A percentile compares a stretch with the other conserved stretches of the same genome.
Conservation (phyloP, 2,113 vertebrate genomes). For the Telmatochromis sp. region DNA sequence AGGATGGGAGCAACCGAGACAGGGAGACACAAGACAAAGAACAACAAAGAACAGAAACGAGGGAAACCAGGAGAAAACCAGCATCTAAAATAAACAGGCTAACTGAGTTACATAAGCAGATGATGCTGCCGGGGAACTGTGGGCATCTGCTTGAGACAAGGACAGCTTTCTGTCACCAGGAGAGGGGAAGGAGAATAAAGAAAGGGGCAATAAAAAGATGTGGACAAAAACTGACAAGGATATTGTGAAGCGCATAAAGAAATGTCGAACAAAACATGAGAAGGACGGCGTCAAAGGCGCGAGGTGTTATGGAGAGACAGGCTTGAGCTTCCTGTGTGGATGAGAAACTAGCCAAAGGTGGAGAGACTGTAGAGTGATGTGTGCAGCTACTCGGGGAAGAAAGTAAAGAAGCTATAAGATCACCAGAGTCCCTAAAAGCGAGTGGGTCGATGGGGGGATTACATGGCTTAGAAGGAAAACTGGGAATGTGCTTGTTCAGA, state of each 20-base stretch:
- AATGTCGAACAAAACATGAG: neutral
- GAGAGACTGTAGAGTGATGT: neutral
- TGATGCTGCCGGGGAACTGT: conserved; percentile 48
- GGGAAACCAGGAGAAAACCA: conserved; percentile 35
- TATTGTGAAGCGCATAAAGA: conserved; percentile 11
- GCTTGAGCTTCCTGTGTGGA: neutral
- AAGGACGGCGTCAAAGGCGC: neutral
- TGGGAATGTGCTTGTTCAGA: neutral
- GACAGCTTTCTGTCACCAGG: conserved; percentile 36
- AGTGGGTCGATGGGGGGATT: conserved; percentile 12
- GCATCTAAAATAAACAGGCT: conserved; percentile 64
- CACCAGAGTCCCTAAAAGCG: neutral
- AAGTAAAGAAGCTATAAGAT: neutral
- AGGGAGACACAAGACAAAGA: conserved; percentile 27
- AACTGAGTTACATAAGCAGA: conserved; percentile 73
- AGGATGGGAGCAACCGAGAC: conserved; percentile 15
- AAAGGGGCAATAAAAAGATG: conserved; percentile 1
- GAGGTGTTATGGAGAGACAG: neutral
- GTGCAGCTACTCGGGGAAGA: neutral
- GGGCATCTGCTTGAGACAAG: conserved; percentile 49
- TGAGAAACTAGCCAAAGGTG: neutral
- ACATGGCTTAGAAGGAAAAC: conserved; percentile 25
- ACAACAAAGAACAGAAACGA: conserved; percentile 29
- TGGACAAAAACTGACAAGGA: neutral
- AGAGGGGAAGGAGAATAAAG: conserved; percentile 6